Percentiles rank a stretch among this genome's conserved stretches.
Conservation (phyloP, 2,113 vertebrate genomes). For the Cathartes aura region DNA sequence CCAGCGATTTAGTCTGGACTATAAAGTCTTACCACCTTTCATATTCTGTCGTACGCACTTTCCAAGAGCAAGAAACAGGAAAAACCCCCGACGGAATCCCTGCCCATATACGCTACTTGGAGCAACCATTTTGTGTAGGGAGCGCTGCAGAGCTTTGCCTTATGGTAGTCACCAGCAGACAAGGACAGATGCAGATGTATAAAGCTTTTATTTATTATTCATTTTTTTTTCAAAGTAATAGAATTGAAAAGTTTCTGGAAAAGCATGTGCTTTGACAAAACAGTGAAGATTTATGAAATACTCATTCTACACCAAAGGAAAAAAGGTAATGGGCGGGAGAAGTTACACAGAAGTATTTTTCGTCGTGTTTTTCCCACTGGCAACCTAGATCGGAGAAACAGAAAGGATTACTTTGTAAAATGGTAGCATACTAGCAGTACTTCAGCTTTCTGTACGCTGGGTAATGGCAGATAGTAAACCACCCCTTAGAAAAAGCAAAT, state of each 20-base stretch:
- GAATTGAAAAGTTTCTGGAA: conserved; percentile 14
- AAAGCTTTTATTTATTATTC: conserved; percentile 41
- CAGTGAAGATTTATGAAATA: background rate
- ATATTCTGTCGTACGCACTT: background rate
- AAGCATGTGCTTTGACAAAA: background rate
- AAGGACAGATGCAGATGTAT: background rate
- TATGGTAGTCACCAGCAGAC: background rate
- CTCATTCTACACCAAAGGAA: background rate
- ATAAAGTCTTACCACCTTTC: background rate
- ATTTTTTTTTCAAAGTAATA: background rate
- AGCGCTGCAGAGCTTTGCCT: background rate
- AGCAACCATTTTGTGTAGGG: background rate
- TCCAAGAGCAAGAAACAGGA: background rate
- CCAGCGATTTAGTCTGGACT: background rate
- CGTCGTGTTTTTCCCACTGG: background rate
- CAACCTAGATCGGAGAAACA: background rate
- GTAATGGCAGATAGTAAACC: background rate
- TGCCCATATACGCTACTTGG: rapidly evolving
- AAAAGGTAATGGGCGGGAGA: background rate
- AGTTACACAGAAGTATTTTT: background rate
- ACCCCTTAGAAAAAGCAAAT: background rate
- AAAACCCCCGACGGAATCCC: rapidly evolving
- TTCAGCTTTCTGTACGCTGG: background rate
- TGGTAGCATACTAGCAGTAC: background rate
- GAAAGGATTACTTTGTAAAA: background rate